Evolutionary conservation across 1,140 invertebrate genomes (phyloP), one percentile per base, ranked within the genome.

Genomic region (Drosophila repleta): DNA sequence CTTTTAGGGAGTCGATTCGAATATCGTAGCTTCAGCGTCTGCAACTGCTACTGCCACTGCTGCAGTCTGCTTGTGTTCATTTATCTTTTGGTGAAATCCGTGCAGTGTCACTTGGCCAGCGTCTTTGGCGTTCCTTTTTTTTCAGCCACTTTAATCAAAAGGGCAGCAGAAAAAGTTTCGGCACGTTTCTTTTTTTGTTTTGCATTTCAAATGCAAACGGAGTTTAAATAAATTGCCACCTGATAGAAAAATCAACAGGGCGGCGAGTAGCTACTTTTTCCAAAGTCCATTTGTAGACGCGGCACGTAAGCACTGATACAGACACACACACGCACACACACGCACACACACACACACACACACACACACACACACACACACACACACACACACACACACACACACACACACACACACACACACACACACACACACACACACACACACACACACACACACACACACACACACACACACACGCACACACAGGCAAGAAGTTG

Each of bases 181-280:
- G 41, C 43, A 52, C 61, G 39, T 43, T 43, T 43, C 39, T 13
- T 35, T 35, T 35, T 35, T 35, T 43, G 39, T 15, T 43, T 43
- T 15, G 45, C 45, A 75, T 79, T 67, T 79, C 20, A 67, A 75
- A 82, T 78, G 70, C 69, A 85, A 80, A 77, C 57, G 60, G 60
- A 60, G 69, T 85, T 74, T 48, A 85, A 77, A 71, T 74, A 77
- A 85, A 85, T 85, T 84, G 74, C 56, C 77, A 77, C 60, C 69
- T 81, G 69, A 77, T 87, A 55, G 74, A 62, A 85, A 72, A 80
- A 79, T 84, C 74, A 85, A 80, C 63, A 72, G 43, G 56, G 17
- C 35, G 18, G 72, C 46, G 21, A 26, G 17, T 20, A 55, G 51
- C 13, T 37, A 10, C 51, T 17, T 13, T 20, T 37, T 5, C 8